A percentile compares a stretch with the other conserved stretches of the same genome.
phyloP scores from a whole-genome alignment of 2,888 invertebrate genomes.

The Tenthredo notha region DNA sequence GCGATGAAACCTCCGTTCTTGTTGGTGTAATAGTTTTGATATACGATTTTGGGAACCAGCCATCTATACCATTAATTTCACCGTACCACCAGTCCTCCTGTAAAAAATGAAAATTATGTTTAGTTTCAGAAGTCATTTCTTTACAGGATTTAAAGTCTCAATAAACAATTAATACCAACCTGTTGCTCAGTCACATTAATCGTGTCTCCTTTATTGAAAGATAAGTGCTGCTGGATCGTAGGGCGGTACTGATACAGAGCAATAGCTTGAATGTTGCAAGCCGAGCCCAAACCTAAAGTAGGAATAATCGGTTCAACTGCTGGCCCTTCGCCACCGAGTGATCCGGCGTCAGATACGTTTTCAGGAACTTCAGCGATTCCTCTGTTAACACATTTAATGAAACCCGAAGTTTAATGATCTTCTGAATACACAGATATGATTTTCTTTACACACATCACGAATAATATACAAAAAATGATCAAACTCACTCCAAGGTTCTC shows the following conservation, averaged over 20 bases:
- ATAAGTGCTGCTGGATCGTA: slow-evolving; percentile 81
- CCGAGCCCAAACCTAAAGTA: slow-evolving; percentile 73
- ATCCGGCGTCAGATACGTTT: slow-evolving; percentile 80
- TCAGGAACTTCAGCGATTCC: slow-evolving; percentile 89
- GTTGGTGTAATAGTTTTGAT: slow-evolving; percentile 74
- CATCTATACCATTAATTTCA: slow-evolving; percentile 79
- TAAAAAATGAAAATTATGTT: slow-evolving; percentile 46
- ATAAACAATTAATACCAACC: slow-evolving; percentile 65
- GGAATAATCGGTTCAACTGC: slow-evolving; percentile 71
- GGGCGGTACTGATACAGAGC: slow-evolving; percentile 83
- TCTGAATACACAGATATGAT: slow-evolving; percentile 18
- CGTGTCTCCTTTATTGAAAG: slow-evolving; percentile 82
- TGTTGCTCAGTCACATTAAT: slow-evolving; percentile 82
- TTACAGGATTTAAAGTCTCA: neutral
- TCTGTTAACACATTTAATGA: slow-evolving; percentile 75
- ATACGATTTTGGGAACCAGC: slow-evolving; percentile 84
- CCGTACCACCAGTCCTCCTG: slow-evolving; percentile 85
- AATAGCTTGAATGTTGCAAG: slow-evolving; percentile 79
- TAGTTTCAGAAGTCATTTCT: slow-evolving; percentile 4
- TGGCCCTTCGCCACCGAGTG: slow-evolving; percentile 74
- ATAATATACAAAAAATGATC: neutral
- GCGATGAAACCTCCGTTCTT: slow-evolving; percentile 66
- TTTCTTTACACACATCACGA: neutral
- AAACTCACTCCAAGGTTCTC: slow-evolving; percentile 80
- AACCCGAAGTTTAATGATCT: slow-evolving; percentile 29